Evolutionary conservation across 2,113 vertebrate genomes (phyloP), one percentile per base, ranked within the genome.

Genomic region (Cyprinodon brontotheroides): DNA sequence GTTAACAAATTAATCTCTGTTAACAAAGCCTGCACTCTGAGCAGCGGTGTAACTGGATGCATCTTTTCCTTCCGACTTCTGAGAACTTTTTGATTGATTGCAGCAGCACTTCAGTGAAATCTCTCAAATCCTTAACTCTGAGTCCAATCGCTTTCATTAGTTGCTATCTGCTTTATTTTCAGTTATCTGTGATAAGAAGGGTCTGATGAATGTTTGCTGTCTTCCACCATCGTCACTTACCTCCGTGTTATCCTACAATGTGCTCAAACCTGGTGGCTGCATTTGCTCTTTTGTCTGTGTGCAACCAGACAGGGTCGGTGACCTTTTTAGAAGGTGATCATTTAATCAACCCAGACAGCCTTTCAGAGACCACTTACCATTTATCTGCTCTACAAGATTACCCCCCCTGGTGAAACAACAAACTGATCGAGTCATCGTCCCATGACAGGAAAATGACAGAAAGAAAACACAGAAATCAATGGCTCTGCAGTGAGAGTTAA

Each of bases 291-390:
- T 29, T 45, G 79, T 59, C 67, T 40, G 48, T 62, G 72, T 61
- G 70, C 15, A 20, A 63, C 78, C 22, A 68, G 79, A 82, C 71
- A 70, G 59, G 70, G 76, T 72, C 68, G 72, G 41, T 89, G 87
- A 91, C 92, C 90, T 94, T 93, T 90, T 91, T 91, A 91, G n/a
- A 77, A 43, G 69, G 70, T 82, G 79, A 76, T 90, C 64, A 75
- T 81, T 86, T 90, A 92, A 93, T 79, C 83, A 79, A 90, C 86
- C 72, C 74, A 92, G 92, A 90, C 93, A 93, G 92, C 87, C 85
- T 90, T 91, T 93, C 90, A 92, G 91, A 88, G 83, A 79, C 88
- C 86, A 78, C 81, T 90, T 93, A 83, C 87, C 90, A 91, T 92
- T 93, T 84, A 86, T 89, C 87, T 80, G 85, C 73, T 65, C 86